These are phyloP conservation scores for Psix sp. DNA, from an alignment of 1,140 invertebrate species.

Conservation along the genomic window DNA sequence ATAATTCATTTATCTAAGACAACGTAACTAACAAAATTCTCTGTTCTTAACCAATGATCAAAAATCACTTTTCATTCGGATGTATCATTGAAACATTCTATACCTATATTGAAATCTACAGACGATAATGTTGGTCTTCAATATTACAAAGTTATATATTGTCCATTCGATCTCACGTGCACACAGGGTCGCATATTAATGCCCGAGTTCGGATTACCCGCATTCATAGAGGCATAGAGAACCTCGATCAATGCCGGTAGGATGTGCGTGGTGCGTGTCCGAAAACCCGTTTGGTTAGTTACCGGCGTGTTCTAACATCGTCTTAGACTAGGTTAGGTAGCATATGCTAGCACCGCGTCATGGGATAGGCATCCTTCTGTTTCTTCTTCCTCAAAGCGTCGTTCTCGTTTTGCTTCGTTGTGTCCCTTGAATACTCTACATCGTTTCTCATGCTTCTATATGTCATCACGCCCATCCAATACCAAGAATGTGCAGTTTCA, in stretches of 20 bases:
- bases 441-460: conserved; percentile 39
- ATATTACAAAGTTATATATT: conserved; percentile 11
- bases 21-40: too few species aligned
- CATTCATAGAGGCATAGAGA: conserved; percentile 49
- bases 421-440: conserved; percentile 23
- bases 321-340: conserved; percentile 52
- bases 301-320: conserved; percentile 51
- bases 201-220: conserved; percentile 38
- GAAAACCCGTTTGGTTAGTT: conserved; percentile 75
- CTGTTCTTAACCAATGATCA: too few species aligned
- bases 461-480: conserved; percentile 39
- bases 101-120: too few species aligned
- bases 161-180: conserved; percentile 25
- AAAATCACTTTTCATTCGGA: too few species aligned
- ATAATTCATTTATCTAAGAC: too few species aligned
- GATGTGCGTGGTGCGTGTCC: conserved; percentile 21
- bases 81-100: too few species aligned
- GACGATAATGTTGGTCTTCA: too few species aligned
- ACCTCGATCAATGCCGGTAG: conserved; percentile 55
- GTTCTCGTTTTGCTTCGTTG: conserved; percentile 28
- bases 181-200: conserved; percentile 43
- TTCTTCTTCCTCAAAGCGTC: conserved; percentile 42
- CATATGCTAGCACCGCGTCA: conserved; percentile 50
- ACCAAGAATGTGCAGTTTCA: conserved; percentile 31
- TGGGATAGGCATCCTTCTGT: conserved; percentile 45